Evolutionary conservation across 2,888 invertebrate genomes (phyloP).

Genomic region (Parascotia fuliginaria): DNA sequence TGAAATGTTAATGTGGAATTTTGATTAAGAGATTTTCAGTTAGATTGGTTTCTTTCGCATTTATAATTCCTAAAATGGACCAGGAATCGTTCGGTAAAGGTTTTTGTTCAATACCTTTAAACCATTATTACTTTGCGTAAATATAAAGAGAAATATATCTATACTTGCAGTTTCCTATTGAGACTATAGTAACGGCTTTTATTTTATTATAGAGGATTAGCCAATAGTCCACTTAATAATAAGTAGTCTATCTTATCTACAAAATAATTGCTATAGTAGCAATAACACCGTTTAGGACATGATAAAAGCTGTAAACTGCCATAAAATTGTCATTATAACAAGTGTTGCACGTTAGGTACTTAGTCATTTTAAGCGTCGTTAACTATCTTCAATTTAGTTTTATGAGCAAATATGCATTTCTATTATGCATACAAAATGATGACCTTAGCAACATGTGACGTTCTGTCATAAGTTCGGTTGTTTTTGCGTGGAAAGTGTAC

Average conservation of each 20-base stretch:
- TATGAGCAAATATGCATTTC: too few species aligned
- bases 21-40: not conserved
- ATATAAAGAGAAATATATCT: too few species aligned
- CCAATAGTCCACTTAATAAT: too few species aligned
- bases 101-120: not conserved
- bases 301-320: conserved; percentile 10
- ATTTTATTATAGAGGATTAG: too few species aligned
- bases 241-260: not conserved
- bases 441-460: too few species aligned
- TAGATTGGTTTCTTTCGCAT: not conserved
- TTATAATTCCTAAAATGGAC: not conserved
- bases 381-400: not conserved
- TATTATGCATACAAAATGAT: too few species aligned
- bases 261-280: not conserved
- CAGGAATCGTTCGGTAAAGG: not conserved
- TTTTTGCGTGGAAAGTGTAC: too few species aligned
- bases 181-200: too few species aligned
- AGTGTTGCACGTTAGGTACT: not conserved
- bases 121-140: too few species aligned
- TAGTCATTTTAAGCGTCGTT: not conserved
- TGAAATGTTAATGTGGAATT: not conserved
- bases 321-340: conserved; percentile 31
- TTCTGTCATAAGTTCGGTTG: too few species aligned
- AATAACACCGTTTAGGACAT: not conserved
- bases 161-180: too few species aligned